These are phyloP conservation scores for Struthidea cinerea DNA, from an alignment of 2,113 vertebrate species.

Conservation along the genomic window DNA sequence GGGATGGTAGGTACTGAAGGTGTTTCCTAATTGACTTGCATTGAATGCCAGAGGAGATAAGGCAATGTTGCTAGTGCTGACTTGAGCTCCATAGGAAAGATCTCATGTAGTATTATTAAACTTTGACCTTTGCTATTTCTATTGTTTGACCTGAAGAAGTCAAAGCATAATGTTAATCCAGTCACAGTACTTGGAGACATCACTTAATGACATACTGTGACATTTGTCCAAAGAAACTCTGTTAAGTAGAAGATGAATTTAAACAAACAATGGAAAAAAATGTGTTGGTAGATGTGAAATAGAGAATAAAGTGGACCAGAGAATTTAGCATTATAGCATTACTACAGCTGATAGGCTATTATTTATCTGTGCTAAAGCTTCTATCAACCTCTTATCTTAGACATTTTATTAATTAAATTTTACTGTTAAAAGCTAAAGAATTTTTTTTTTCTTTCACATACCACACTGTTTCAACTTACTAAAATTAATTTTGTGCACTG, in stretches of 20 bases:
- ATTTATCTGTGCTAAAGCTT: neutral
- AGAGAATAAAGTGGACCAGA: neutral
- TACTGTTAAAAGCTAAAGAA: neutral
- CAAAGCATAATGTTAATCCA: neutral
- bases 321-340: neutral
- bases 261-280: neutral
- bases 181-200: neutral
- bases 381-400: neutral
- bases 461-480: neutral
- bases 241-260: neutral
- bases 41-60: slow-evolving; percentile 20
- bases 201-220: neutral
- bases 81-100: neutral
- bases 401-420: neutral
- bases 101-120: neutral
- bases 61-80: neutral
- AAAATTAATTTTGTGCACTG: neutral
- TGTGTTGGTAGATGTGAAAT: neutral
- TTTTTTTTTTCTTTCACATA: neutral
- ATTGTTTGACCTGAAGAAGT: neutral
- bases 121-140: neutral
- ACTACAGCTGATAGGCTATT: neutral
- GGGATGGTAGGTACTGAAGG: neutral
- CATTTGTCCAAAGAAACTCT: neutral
- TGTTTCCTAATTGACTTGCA: slow-evolving; percentile 23